These are phyloP conservation scores for Ailurus styani DNA, from an alignment of 2,113 vertebrate genomes.

Conservation along the genomic window DNA sequence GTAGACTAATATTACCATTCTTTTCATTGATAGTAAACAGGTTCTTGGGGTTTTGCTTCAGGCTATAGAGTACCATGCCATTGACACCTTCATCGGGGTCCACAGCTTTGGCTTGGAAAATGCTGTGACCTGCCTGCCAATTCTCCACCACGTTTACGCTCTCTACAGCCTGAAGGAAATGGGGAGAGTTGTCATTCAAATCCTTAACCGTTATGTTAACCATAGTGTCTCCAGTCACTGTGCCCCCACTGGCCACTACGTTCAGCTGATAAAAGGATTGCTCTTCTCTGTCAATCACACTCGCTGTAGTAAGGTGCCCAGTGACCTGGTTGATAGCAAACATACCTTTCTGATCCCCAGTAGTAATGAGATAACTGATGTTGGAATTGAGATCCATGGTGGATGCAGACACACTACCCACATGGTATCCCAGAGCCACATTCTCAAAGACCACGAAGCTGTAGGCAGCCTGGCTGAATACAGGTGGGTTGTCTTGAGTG, in stretches of 20 bases:
- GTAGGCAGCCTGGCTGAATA: constrained; percentile 91
- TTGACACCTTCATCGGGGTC: constrained; percentile 95
- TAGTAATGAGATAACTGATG: constrained; percentile 95
- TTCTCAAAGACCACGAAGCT: constrained; percentile 99
- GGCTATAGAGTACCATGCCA: constrained; percentile 91
- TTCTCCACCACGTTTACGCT: constrained; percentile 95
- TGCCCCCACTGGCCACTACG: constrained; percentile 92
- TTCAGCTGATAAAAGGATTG: constrained; percentile 93
- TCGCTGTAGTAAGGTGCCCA: constrained; percentile 90
- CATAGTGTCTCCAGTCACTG: constrained; percentile 90
- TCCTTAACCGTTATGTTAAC: constrained; percentile 97
- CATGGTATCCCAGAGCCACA: constrained; percentile 85
- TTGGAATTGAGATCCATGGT: constrained; percentile 94
- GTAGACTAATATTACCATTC: constrained; percentile 90
- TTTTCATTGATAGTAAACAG: constrained; percentile 90
- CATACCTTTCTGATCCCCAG: constrained; percentile 92
- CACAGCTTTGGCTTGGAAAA: constrained; percentile 93
- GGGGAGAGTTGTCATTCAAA: constrained; percentile 95
- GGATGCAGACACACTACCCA: constrained; percentile 94
- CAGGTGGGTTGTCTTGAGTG: constrained; percentile 95
- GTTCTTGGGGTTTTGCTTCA: constrained; percentile 92
- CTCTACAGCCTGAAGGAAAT: constrained; percentile 90
- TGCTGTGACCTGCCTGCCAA: constrained; percentile 93
- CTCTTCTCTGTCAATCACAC: constrained; percentile 94
- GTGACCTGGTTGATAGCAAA: constrained; percentile 87